Base-by-base conservation (phyloP, 2,797 vertebrate species). In the Pteronotus mesoamericanus region DNA sequence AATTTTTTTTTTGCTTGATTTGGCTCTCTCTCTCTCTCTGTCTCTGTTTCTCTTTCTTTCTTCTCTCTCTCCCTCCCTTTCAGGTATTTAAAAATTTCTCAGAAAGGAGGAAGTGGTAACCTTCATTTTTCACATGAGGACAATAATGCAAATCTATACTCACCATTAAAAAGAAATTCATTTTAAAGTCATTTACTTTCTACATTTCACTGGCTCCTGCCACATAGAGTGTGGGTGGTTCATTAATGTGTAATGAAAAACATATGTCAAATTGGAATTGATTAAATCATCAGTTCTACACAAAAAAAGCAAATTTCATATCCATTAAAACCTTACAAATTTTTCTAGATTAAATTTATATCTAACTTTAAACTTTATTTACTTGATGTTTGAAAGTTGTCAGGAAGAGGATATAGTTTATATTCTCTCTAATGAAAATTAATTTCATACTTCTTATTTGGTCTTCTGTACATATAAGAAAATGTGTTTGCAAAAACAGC, bases 211-310 rank as follows among this genome's bases (percentile, higher is more conserved):
- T 91, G 53, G 86, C 89, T 96, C 44, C 42, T 94, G 84, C 8
- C 86, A 96, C 39, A 88, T 51, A 91, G 4, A 93, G 74, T 94
- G 94, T 91, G 90, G 97, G 96, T 91, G 48, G 80, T 78, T 97
- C 92, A 93, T 96, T 93, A 97, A 89, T 78, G 44, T 95, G 32
- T 46, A 92, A 78, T 82, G 59, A 85, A 96, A 96, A 97, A 69
- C 86, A 80, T 95, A 96, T 95, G 80, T 78, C 80, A 82, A 86
- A 61, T 77, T 91, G 34, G 26, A 72, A 96, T 75, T 95, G 94
- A 96, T 86, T 42, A 59, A 91, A 95, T 91, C 51, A 91, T 95
- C 26, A 91, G 42, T 71, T 68, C 72, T 83, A 83, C 42, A 93
- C 79, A 83, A 85, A 96, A 59, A 61, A 89, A 92, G 9, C 21